Evolutionary conservation across 1,140 invertebrate species (phyloP).

Genomic region (Hycleus cichorii): DNA sequence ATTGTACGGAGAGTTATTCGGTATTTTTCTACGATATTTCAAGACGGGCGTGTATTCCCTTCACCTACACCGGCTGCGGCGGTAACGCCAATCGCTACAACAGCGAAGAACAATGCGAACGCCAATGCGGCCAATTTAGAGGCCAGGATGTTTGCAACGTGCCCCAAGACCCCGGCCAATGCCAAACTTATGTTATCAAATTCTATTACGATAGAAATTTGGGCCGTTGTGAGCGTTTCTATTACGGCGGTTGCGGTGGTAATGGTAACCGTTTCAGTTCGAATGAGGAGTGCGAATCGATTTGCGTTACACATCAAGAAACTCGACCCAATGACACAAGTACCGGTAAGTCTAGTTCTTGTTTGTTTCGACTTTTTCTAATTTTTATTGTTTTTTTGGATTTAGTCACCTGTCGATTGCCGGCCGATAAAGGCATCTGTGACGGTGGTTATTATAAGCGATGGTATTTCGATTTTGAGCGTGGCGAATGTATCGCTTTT

Average conservation of each 20-base stretch:
- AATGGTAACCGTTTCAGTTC: conserved; percentile 76
- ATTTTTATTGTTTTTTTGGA: neutral
- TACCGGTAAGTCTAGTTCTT: conserved; percentile 21
- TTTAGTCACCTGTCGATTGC: conserved; percentile 47
- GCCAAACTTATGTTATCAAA: conserved; percentile 52
- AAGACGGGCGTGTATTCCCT: conserved; percentile 55
- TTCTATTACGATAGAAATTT: conserved; percentile 58
- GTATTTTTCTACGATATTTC: conserved; percentile 69
- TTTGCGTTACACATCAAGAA: conserved; percentile 49
- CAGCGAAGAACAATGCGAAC: conserved; percentile 70
- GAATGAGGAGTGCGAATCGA: conserved; percentile 58
- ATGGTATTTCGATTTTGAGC: conserved; percentile 73
- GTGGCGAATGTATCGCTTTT: conserved; percentile 66
- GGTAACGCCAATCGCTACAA: conserved; percentile 79
- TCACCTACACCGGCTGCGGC: conserved; percentile 74
- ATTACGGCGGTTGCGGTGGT: conserved; percentile 78
- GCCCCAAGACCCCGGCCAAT: conserved; percentile 59
- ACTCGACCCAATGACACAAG: conserved; percentile 20
- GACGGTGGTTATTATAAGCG: conserved; percentile 52
- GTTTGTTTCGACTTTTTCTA: neutral
- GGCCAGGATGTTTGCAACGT: conserved; percentile 58
- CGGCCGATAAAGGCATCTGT: conserved; percentile 66
- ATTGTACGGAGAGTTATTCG: conserved; percentile 56
- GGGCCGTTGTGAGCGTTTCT: conserved; percentile 61
- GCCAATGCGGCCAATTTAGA: conserved; percentile 65